phyloP scores from a whole-genome alignment of 1,140 invertebrate species.

The Myzus persicae region DNA sequence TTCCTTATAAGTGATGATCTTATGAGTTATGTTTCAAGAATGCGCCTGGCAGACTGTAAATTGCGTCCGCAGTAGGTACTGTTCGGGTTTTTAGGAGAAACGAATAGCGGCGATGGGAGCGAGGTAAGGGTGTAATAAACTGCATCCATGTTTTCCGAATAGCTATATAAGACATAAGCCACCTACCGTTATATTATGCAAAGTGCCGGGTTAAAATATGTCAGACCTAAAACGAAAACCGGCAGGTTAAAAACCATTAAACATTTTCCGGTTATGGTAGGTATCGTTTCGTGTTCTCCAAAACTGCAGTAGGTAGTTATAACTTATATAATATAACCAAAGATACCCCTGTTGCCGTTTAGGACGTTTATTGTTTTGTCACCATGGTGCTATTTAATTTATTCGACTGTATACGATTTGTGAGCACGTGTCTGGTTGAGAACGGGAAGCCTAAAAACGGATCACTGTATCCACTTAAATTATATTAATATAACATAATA shows the following conservation, averaged over 20 bases:
- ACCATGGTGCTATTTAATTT: background rate
- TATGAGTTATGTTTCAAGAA: slow-evolving; percentile 13
- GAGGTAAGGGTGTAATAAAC: slow-evolving; percentile 35
- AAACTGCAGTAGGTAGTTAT: background rate
- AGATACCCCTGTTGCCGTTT: background rate
- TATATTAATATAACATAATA: background rate
- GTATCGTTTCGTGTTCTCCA: background rate
- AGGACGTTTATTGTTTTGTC: background rate
- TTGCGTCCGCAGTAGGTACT: background rate
- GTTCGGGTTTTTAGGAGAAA: background rate
- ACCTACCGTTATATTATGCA: slow-evolving; percentile 32
- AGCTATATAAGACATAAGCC: slow-evolving; percentile 26
- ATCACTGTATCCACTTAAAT: background rate
- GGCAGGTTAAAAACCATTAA: slow-evolving; percentile 46
- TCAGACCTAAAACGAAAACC: background rate
- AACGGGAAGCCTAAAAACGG: background rate
- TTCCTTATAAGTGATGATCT: background rate
- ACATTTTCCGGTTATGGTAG: background rate
- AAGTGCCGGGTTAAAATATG: slow-evolving; percentile 48
- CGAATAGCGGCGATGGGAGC: background rate
- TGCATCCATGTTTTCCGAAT: slow-evolving; percentile 32
- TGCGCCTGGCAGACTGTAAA: slow-evolving; percentile 25
- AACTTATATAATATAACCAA: background rate
- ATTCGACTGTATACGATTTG: background rate
- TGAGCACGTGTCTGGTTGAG: background rate